A percentile compares a stretch with the other conserved stretches of the same genome.
phyloP scores from a whole-genome alignment of 2,113 vertebrate species.

The Xyliphius kryptos region DNA sequence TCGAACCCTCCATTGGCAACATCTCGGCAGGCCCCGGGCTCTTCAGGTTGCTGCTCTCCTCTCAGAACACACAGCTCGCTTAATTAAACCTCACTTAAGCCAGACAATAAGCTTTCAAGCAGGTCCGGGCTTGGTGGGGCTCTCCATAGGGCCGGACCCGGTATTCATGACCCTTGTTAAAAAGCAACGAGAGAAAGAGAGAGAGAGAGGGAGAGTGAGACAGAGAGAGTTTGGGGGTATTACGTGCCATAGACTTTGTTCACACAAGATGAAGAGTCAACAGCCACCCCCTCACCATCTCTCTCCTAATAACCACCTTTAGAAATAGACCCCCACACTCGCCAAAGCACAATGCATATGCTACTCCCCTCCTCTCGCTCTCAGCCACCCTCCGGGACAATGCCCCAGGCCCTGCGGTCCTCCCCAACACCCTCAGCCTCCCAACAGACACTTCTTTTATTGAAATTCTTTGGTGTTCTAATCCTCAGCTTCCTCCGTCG shows the following conservation, averaged over 20 bases:
- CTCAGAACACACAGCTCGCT: conserved; percentile 65
- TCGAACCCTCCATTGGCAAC: conserved; percentile 31
- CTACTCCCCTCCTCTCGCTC: conserved; percentile 65
- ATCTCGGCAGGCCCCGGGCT: conserved; percentile 33
- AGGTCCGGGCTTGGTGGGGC: conserved; percentile 59
- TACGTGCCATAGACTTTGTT: conserved; percentile 69
- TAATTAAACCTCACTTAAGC: conserved; percentile 79
- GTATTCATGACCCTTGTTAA: conserved; percentile 66
- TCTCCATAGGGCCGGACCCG: conserved; percentile 46
- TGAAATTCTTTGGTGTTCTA: conserved; percentile 77
- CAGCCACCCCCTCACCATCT: conserved; percentile 63
- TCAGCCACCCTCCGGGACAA: conserved; percentile 72
- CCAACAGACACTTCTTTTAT: conserved; percentile 79
- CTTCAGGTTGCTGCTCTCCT: conserved; percentile 54
- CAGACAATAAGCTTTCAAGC: conserved; percentile 61
- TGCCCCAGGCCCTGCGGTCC: conserved; percentile 49
- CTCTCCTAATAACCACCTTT: conserved; percentile 49
- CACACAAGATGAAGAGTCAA: conserved; percentile 77
- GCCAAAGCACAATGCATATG: conserved; percentile 71
- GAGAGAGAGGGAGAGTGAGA: conserved; percentile 20
- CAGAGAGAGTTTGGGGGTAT: conserved; percentile 32
- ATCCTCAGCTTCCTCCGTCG: conserved; percentile 75
- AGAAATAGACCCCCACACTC: conserved; percentile 48
- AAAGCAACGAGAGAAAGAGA: conserved; percentile 57
- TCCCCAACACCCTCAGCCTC: conserved; percentile 57